Conservation (phyloP, 2,113 vertebrate genomes). For the Chlamydotis undulata region DNA sequence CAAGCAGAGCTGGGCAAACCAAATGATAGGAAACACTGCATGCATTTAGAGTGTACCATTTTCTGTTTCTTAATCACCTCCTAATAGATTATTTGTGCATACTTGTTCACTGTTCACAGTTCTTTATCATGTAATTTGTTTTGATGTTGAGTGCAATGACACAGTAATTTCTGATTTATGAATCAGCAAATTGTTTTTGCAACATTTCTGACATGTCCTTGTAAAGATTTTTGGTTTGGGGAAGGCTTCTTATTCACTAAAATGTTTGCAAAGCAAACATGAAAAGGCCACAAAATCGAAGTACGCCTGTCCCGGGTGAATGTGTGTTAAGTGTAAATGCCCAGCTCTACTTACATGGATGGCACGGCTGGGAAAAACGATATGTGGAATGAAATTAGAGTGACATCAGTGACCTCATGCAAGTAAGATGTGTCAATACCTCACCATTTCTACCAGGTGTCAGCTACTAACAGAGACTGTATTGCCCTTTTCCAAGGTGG, state of each 20-base stretch:
- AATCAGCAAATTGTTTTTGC: background rate
- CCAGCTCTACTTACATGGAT: background rate
- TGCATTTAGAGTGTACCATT: background rate
- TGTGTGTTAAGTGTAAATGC: background rate
- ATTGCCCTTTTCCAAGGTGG: background rate
- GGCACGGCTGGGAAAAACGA: background rate
- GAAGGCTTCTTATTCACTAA: background rate
- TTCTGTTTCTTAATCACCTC: background rate
- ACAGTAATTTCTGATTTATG: background rate
- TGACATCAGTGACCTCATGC: background rate
- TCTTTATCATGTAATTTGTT: background rate
- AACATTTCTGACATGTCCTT: background rate
- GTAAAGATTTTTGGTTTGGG: background rate
- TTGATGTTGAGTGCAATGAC: background rate
- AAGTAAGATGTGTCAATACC: background rate
- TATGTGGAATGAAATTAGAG: background rate
- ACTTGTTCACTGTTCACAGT: background rate
- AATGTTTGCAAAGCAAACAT: background rate
- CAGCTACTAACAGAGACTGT: background rate
- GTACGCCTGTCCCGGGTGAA: background rate
- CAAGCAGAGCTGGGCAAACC: conserved; percentile 9
- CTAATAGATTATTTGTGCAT: background rate
- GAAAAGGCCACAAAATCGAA: background rate
- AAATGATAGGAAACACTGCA: background rate
- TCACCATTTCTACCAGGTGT: conserved; percentile 36